Evolutionary conservation across 2,113 vertebrate genomes (phyloP).

Genomic region (Pao palembangensis): DNA sequence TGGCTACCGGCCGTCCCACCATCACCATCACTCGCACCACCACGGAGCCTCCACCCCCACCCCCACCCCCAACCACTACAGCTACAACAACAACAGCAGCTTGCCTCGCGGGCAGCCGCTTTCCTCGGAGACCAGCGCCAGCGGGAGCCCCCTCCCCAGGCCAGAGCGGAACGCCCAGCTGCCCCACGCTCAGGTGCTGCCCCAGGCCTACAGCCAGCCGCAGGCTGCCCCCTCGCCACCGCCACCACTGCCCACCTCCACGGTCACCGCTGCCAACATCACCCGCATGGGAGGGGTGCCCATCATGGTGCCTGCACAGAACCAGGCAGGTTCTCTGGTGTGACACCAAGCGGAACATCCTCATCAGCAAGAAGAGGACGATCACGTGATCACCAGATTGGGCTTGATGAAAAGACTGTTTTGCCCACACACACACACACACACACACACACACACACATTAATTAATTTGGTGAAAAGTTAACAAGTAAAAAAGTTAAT

Average conservation of each 20-base stretch:
- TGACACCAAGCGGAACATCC: conserved; percentile 44
- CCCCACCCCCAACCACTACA: conserved; percentile 62
- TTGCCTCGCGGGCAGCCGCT: conserved; percentile 34
- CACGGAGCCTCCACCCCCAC: conserved; percentile 60
- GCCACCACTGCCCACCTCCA: conserved; percentile 55
- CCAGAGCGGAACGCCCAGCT: conserved; percentile 66
- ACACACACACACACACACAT: too few relatives aligned
- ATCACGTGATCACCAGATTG: too few relatives aligned
- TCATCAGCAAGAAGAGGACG: too few relatives aligned
- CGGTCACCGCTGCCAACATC: conserved; percentile 76
- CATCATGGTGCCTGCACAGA: conserved; percentile 88
- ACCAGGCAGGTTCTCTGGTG: conserved; percentile 86
- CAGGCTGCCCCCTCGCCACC: conserved; percentile 45
- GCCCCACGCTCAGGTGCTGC: conserved; percentile 55
- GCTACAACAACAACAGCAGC: conserved; percentile 68
- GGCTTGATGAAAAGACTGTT: too few relatives aligned
- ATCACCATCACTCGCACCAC: conserved; percentile 24
- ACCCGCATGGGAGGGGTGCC: conserved; percentile 84
- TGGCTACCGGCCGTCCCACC: conserved; percentile 61
- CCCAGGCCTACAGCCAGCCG: conserved; percentile 46
- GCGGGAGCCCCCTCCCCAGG: conserved; percentile 63
- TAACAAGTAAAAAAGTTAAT: too few relatives aligned
- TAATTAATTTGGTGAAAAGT: too few relatives aligned
- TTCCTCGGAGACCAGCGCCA: conserved; percentile 40
- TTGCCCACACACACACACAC: too few relatives aligned